Conservation (phyloP, 2,888 invertebrate species). For the Apamea sordens region DNA sequence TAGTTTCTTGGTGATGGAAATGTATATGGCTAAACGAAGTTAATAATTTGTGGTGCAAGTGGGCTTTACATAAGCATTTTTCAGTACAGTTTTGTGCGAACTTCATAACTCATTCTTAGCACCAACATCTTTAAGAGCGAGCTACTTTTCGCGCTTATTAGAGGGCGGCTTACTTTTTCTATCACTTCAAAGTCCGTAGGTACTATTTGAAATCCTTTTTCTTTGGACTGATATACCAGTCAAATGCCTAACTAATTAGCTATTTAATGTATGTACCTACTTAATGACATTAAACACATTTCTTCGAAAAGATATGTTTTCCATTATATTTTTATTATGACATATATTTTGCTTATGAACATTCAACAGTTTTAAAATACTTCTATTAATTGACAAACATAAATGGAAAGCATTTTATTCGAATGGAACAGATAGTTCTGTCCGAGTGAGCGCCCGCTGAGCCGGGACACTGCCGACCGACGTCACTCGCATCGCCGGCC, state of each 20-base stretch:
- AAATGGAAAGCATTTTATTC: background rate
- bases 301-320: background rate
- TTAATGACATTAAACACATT: background rate
- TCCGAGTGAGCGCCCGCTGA: background rate
- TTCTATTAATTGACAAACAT: background rate
- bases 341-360: background rate
- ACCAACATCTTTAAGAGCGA: background rate
- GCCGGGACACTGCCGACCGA: background rate
- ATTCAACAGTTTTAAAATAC: background rate
- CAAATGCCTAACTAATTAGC: background rate
- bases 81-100: background rate
- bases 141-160: no score
- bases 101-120: background rate
- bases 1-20: no score
- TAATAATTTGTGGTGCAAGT: background rate
- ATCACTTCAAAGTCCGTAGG: background rate
- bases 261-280: background rate
- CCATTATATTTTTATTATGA: no score
- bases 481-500: background rate
- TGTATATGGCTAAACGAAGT: background rate
- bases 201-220: background rate
- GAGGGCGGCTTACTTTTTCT: background rate
- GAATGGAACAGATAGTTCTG: background rate
- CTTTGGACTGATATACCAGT: background rate
- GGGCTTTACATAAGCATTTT: background rate